phyloP scores from a whole-genome alignment of 2,113 vertebrate genomes.

The Eclectus roratus region DNA sequence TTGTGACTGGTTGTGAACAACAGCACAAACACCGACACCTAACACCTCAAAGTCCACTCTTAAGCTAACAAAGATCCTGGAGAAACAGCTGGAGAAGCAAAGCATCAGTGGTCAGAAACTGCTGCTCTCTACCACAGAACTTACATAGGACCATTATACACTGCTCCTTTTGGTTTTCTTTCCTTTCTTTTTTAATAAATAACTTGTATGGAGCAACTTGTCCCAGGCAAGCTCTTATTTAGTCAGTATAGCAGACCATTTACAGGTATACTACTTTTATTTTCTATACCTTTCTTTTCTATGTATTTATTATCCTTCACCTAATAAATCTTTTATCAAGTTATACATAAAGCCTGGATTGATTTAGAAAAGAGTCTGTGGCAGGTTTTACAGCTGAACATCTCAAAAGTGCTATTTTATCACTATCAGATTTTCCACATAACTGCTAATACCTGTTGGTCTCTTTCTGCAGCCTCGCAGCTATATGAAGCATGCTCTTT shows the following conservation, averaged over 20 bases:
- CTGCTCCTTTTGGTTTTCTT: not conserved
- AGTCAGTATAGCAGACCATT: not conserved
- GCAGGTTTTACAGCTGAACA: conserved; percentile 42
- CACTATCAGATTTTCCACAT: not conserved
- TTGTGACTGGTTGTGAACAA: not conserved
- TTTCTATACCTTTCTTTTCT: conserved; percentile 43
- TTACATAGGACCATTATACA: not conserved
- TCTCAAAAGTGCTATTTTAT: conserved; percentile 53
- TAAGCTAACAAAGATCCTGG: not conserved
- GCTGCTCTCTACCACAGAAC: not conserved
- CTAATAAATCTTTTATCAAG: conserved; percentile 71
- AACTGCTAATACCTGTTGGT: not conserved
- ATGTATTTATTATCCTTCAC: conserved; percentile 44
- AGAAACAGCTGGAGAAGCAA: not conserved
- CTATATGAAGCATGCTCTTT: not conserved
- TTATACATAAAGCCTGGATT: conserved; percentile 37
- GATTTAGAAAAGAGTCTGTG: conserved; percentile 45
- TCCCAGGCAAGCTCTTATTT: conserved; percentile 17
- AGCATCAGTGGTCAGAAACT: not conserved
- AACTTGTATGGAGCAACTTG: not conserved
- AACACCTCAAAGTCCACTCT: not conserved
- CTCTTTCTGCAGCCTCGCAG: not conserved
- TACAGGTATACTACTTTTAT: conserved; percentile 41
- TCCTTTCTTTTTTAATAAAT: not conserved
- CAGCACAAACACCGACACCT: not conserved